phyloP scores from a whole-genome alignment of 1,140 invertebrate species.

The Pseudomyrmex pallidus region DNA sequence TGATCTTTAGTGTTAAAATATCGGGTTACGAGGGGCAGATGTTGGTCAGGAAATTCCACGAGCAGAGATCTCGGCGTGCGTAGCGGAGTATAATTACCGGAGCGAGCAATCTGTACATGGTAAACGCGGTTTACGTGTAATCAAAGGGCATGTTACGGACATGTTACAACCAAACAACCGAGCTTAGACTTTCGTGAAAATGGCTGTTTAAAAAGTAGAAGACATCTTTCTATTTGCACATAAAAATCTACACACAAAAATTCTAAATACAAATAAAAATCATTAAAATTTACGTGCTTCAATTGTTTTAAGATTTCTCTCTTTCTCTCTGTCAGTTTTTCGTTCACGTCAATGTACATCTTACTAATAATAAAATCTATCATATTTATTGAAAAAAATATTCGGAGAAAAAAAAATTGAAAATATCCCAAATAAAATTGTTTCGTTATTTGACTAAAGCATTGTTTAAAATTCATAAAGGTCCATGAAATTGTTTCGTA shows the following conservation, averaged over 20 bases:
- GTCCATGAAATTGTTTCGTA: background rate
- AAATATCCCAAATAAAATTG: constrained; percentile 15
- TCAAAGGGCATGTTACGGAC: constrained; percentile 35
- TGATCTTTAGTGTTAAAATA: constrained; percentile 58
- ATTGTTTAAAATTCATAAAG: constrained; percentile 9
- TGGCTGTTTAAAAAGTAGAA: constrained; percentile 29
- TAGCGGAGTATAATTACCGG: constrained; percentile 17
- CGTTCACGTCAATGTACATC: background rate
- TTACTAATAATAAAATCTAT: background rate
- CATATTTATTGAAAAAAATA: constrained; percentile 4
- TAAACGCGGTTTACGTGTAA: constrained; percentile 53
- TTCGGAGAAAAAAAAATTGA: background rate
- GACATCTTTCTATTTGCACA: background rate
- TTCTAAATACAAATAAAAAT: constrained; percentile 1
- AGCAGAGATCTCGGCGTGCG: constrained; percentile 24
- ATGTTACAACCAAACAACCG: constrained; percentile 28
- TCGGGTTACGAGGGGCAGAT: constrained; percentile 53
- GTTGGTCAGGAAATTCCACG: constrained; percentile 41
- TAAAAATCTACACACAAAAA: too few species aligned
- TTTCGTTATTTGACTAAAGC: constrained; percentile 13
- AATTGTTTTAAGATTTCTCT: too few species aligned
- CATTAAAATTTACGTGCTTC: background rate
- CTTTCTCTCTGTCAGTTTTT: too few species aligned
- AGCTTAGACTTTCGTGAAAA: constrained; percentile 33
- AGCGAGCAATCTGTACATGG: constrained; percentile 53